Base-by-base conservation (phyloP, 2,888 invertebrate species). In the Lysandra bellargus region DNA sequence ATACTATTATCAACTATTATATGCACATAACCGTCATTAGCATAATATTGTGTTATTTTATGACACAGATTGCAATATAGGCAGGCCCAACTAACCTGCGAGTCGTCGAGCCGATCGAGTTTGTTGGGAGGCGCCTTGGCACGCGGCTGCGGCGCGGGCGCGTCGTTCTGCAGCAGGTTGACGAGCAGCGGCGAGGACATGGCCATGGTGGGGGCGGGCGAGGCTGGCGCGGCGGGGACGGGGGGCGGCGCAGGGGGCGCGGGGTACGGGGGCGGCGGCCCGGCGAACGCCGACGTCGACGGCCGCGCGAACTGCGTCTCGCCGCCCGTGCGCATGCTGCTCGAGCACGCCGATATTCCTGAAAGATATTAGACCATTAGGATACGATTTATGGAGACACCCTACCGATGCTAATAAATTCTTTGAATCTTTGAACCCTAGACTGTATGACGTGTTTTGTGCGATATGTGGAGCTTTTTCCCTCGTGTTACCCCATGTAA, bases 81-180 rank as follows among this genome's bases (percentile, higher is more conserved):
- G 9, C 49, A 49, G 49, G 49, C 12, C 64, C 30, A 4, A 80
- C 83, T 82, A 0, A 92, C 93, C 91, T 93, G 93, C 81, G 90
- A 90, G 83, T 93, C 92, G 64, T 93, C 91, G 30, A 92, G 85
- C 78, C 92, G 84, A 78, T 93, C 94, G 79, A 93, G 84, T 83
- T 93, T 92, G 4, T 91, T 90, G 0, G 91, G 91, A 82, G 91
- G 91, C 73, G 86, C 85, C 82, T 89, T 91, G 83, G 89, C 82
- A 79, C 90, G 82, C 9, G 90, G 90, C 82, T 90, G 88, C 80
- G 91, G 91, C 82, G 91, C 89, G 57, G 90, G 94, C 81, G 95
- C 97, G 87, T 98, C 98, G 87, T 98, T 98, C 93, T 99, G 98
- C 85, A 99, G 95, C 84, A 99, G 93, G 91, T 99, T 99, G 57